Percentiles rank a stretch among this genome's conserved stretches.
Conservation (phyloP, 1,140 invertebrate genomes). For the Drosophila obscura region DNA sequence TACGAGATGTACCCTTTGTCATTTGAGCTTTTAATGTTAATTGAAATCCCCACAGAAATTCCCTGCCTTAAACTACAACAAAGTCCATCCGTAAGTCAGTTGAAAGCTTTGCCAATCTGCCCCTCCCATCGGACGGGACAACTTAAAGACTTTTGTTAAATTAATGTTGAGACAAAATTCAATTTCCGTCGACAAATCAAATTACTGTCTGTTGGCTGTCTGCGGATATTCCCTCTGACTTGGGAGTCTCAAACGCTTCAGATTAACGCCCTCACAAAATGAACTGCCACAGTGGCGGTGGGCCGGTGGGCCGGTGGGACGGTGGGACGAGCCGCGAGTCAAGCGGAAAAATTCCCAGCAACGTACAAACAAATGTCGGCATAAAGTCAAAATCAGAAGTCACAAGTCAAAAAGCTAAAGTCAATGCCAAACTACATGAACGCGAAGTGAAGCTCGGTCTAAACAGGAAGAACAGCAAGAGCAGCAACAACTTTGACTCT, state of each 20-base stretch:
- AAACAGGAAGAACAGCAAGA: conserved; percentile 31
- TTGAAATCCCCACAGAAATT: too few species aligned
- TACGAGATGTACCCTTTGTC: too few species aligned
- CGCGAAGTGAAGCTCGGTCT: conserved; percentile 36
- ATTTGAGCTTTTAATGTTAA: too few species aligned
- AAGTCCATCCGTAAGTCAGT: too few species aligned
- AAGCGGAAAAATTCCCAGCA: conserved; percentile 26
- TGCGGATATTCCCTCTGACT: conserved; percentile 66
- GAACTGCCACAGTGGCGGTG: conserved; percentile 29
- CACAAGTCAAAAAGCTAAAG: conserved; percentile 45
- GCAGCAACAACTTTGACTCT: conserved; percentile 47
- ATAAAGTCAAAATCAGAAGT: conserved; percentile 32
- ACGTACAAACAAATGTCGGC: conserved; percentile 59
- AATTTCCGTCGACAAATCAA: conserved; percentile 61
- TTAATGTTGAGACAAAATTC: conserved; percentile 9
- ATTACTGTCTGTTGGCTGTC: conserved; percentile 75
- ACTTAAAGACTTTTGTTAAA: conserved; percentile 27
- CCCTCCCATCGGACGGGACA: neutral
- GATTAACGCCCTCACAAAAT: conserved; percentile 73
- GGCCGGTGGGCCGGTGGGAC: too few species aligned
- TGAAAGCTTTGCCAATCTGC: neutral
- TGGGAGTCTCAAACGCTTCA: conserved; percentile 49
- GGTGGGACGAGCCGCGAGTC: conserved; percentile 2
- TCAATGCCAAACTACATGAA: conserved; percentile 57
- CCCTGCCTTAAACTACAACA: too few species aligned